Evolutionary conservation across 2,888 invertebrate genomes (phyloP).

Genomic region (Ormyrus pomaceus): DNA sequence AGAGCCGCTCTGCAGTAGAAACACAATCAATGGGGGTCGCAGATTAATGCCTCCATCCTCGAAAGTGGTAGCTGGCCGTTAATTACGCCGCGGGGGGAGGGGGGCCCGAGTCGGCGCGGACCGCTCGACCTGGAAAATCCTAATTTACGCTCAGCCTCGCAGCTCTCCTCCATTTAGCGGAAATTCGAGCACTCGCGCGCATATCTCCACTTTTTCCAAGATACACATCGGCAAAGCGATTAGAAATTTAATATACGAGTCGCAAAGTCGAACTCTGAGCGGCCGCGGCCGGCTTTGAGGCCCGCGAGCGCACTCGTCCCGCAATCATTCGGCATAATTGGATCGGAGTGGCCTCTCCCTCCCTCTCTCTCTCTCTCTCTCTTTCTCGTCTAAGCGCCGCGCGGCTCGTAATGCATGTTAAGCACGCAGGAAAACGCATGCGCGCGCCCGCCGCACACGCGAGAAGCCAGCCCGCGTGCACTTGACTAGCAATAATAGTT

Average conservation of each 20-base stretch:
- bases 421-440: too few relatives aligned
- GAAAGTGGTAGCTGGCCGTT: constrained; percentile 62
- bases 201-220: constrained; percentile 17
- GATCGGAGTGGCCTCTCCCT: not conserved
- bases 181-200: constrained; percentile 11
- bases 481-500: constrained; percentile 62
- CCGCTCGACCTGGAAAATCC: constrained; percentile 60
- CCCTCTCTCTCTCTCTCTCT: too few relatives aligned
- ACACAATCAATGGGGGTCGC: constrained; percentile 36
- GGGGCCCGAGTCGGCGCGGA: constrained; percentile 7
- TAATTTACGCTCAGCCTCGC: constrained; percentile 59
- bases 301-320: not conserved
- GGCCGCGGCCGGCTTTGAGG: not conserved
- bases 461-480: not conserved
- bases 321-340: not conserved
- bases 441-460: not conserved
- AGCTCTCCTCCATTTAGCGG: constrained; percentile 31
- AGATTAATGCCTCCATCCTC: constrained; percentile 64
- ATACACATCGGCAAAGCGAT: not conserved
- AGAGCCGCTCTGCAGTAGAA: not conserved
- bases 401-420: too few relatives aligned
- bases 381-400: too few relatives aligned
- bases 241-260: too few relatives aligned
- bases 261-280: too few relatives aligned
- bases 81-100: constrained; percentile 60